Base-by-base conservation (phyloP, 2,113 vertebrate species). In the Nothoprocta perdicaria region DNA sequence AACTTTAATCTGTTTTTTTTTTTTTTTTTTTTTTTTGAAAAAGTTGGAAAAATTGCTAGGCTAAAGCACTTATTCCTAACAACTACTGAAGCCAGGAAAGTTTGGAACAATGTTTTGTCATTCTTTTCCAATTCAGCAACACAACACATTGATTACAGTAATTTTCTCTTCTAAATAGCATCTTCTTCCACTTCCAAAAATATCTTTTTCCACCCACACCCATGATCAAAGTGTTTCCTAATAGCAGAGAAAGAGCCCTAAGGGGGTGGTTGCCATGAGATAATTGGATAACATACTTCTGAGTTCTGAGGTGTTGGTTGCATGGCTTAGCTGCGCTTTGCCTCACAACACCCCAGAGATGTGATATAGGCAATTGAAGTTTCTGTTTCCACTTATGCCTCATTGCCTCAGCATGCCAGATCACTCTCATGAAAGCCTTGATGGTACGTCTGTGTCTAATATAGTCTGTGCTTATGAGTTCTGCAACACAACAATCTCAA, bases 121-220 rank as follows among this genome's bases (percentile, higher is more conserved):
- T 45, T 81, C 46, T 78, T 85, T 88, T 68, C 71, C 50, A 53
- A 2, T 3, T 67, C 50, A 86, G 15, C 27, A 88, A 60, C 80
- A 91, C 62, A 89, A 80, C 27, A 53, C 31, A 71, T 26, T 71
- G 46, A 86, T 87, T 90, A 86, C 23, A 63, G 78, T 77, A 87
- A 57, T 90, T 83, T 61, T 87, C 24, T 52, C 67, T 76, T 94
- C 80, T 79, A 72, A 96, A 85, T 33, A 83, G 84, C 68, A 83
- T 93, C 75, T 89, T 88, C 79, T 46, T 87, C 29, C 62, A 57
- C 75, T 77, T 92, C 92, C 61, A 94, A 92, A 93, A 95, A 92
- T 95, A 92, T 74, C 72, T 89, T 94, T 94, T 84, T 90, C 80
- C 85, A 80, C 66, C 48, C 87, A 53, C 85, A 79, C 66, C 52